A percentile compares a stretch with the other conserved stretches of the same genome.
These are phyloP conservation scores for Redunca redunca DNA, from an alignment of 2,113 vertebrate species.

Conservation along the genomic window DNA sequence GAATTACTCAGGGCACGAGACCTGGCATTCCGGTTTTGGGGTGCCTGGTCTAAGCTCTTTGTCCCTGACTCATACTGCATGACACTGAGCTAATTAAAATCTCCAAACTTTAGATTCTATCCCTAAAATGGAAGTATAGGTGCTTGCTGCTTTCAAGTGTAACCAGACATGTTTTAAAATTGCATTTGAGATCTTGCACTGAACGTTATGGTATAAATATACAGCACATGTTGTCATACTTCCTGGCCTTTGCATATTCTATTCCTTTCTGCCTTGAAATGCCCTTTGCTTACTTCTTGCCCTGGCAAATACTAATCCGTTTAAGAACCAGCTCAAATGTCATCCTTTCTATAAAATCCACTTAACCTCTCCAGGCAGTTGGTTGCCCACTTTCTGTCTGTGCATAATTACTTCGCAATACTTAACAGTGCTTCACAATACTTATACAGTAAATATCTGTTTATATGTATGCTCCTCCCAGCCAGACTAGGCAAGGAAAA, in stretches of 20 bases:
- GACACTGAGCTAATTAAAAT: constrained; percentile 32
- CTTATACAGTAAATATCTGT: not conserved
- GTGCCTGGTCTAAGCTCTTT: not conserved
- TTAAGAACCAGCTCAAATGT: constrained; percentile 10
- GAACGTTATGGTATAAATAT: not conserved
- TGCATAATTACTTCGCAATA: constrained; percentile 3
- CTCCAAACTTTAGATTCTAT: constrained; percentile 10
- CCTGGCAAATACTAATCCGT: not conserved
- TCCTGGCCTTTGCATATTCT: not conserved
- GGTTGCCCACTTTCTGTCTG: not conserved
- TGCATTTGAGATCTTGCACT: not conserved
- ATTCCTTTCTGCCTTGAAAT: not conserved
- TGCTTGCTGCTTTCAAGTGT: not conserved
- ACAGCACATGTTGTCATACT: not conserved
- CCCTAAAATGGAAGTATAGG: constrained; percentile 1
- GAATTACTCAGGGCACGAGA: constrained; percentile 48
- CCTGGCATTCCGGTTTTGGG: constrained; percentile 30
- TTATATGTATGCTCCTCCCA: not conserved
- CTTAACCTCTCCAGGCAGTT: not conserved
- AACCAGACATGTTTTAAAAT: constrained; percentile 40
- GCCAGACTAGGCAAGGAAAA: not conserved
- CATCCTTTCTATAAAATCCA: constrained; percentile 25
- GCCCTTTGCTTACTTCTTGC: constrained; percentile 23
- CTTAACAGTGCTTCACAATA: not conserved
- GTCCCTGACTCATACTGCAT: constrained; percentile 44